These are phyloP conservation scores for Esox masquinongy DNA, from an alignment of 2,797 vertebrate genomes.

Conservation along the genomic window DNA sequence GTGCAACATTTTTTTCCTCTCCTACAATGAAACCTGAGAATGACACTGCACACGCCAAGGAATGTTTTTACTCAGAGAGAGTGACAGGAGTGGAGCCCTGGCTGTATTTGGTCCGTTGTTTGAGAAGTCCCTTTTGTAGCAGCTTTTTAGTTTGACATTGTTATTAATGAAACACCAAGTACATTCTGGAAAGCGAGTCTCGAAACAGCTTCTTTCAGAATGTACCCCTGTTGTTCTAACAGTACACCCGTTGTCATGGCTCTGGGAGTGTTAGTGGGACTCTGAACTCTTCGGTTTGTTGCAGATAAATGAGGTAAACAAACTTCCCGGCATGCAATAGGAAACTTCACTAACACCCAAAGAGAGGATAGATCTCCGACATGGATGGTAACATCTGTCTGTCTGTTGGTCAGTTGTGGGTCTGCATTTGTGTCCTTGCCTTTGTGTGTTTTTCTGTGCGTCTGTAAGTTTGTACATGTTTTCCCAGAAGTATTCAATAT, in stretches of 20 bases:
- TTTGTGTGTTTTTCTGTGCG: not conserved
- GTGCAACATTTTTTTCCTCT: not conserved
- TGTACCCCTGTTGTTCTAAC: not conserved
- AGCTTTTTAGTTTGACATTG: not conserved
- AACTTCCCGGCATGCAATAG: not conserved
- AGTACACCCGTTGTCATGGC: not conserved
- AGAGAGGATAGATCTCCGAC: not conserved
- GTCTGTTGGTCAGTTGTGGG: not conserved
- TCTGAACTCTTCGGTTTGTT: not conserved
- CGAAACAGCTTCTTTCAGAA: not conserved
- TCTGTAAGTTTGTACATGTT: slow-evolving; percentile 7
- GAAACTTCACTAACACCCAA: not conserved
- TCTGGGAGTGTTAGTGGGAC: not conserved
- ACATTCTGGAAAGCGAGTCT: not conserved
- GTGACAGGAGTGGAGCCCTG: not conserved
- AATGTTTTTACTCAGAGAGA: not conserved
- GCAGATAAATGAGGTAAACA: not conserved
- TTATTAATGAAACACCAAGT: not conserved
- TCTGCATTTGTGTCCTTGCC: not conserved
- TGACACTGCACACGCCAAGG: not conserved
- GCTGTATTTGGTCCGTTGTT: not conserved
- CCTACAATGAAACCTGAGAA: not conserved
- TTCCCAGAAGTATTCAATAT: too few species aligned
- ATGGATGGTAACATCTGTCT: not conserved
- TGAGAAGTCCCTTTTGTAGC: not conserved